Evolutionary conservation across 2,113 vertebrate species (phyloP).

Genomic region (Myrmophylax atrothorax): DNA sequence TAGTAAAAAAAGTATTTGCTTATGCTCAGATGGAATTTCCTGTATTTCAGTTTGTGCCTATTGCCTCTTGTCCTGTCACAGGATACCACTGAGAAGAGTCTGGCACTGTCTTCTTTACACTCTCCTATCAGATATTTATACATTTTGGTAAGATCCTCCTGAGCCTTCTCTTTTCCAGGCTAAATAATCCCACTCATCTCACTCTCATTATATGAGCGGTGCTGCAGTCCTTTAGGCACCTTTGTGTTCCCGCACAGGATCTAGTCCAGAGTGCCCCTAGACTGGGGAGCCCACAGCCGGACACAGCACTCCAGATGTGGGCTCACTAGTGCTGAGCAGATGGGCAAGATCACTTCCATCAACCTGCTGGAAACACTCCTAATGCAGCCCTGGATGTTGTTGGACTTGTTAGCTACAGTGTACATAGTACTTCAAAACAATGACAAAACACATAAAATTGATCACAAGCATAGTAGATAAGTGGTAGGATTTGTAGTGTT

Average conservation of each 20-base stretch:
- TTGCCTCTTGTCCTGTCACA: constrained; percentile 36
- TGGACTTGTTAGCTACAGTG: background rate
- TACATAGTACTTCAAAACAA: background rate
- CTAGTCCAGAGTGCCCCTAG: background rate
- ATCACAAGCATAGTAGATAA: background rate
- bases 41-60: constrained; percentile 25
- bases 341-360: background rate
- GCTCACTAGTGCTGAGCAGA: background rate
- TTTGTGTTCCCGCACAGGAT: background rate
- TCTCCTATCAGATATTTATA: constrained; percentile 30
- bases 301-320: background rate
- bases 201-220: background rate
- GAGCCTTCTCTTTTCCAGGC: constrained; percentile 2
- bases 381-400: background rate
- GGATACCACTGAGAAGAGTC: constrained; percentile 24
- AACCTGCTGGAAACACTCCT: background rate
- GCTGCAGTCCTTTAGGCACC: background rate
- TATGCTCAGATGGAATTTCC: background rate
- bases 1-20: background rate
- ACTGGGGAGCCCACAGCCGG: background rate
- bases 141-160: constrained; percentile 18
- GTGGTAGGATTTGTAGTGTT: background rate
- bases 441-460: background rate
- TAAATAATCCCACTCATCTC: background rate
- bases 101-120: background rate